A percentile compares a stretch with the other conserved stretches of the same genome.
These are phyloP conservation scores for Cosmorhoe ocellata DNA, from an alignment of 2,888 invertebrate species.

Conservation along the genomic window DNA sequence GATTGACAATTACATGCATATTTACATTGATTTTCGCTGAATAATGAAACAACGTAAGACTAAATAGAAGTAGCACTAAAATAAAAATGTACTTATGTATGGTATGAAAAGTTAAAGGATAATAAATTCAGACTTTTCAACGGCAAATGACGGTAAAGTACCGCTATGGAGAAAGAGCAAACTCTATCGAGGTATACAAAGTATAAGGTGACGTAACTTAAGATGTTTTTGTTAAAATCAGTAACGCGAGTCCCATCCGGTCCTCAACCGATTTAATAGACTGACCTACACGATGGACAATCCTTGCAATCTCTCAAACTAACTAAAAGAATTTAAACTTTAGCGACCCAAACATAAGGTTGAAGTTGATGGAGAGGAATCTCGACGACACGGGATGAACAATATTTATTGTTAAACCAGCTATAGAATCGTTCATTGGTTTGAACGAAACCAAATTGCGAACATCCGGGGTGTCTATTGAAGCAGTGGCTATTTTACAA, in stretches of 20 bases:
- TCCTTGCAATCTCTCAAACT: constrained; percentile 47
- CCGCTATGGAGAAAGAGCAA: constrained; percentile 27
- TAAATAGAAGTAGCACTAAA: too few relatives aligned
- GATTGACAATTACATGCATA: too few relatives aligned
- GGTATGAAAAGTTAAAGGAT: too few relatives aligned
- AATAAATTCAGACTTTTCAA: too few relatives aligned
- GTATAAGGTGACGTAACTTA: constrained; percentile 67
- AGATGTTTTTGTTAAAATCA: constrained; percentile 72
- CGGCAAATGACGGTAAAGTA: constrained; percentile 6
- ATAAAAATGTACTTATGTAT: too few relatives aligned
- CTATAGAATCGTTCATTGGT: constrained; percentile 73
- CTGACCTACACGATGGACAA: constrained; percentile 74
- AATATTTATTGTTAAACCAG: constrained; percentile 78
- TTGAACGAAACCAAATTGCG: constrained; percentile 77
- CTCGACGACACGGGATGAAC: constrained; percentile 66
- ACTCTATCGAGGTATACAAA: constrained; percentile 52
- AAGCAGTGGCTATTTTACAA: constrained; percentile 57
- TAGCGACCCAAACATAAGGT: constrained; percentile 7
- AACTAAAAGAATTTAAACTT: constrained; percentile 30
- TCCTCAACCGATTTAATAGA: constrained; percentile 71
- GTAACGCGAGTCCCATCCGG: constrained; percentile 75
- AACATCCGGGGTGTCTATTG: constrained; percentile 79
- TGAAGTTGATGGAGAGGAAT: constrained; percentile 22
- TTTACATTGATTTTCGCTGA: too few relatives aligned
- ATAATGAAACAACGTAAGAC: too few relatives aligned